phyloP scores from a whole-genome alignment of 2,888 invertebrate genomes.

The Brenthis hecate region DNA sequence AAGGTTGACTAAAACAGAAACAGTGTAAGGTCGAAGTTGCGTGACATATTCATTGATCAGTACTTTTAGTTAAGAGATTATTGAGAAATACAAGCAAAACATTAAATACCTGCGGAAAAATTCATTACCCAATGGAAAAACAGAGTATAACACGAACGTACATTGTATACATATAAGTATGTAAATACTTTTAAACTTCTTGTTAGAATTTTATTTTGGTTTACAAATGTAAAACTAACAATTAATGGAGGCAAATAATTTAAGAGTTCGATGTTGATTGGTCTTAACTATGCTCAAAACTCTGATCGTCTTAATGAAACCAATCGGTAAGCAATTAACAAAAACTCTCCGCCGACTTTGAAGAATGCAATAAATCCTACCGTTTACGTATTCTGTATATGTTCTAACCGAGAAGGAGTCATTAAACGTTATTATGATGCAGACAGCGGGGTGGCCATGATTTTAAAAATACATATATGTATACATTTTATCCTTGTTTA shows the following conservation, averaged over 20 bases:
- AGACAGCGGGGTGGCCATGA: conserved; percentile 40
- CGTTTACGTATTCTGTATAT: conserved; percentile 50
- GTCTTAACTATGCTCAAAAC: conserved; percentile 16
- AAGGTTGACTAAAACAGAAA: too few species aligned
- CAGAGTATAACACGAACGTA: too few species aligned
- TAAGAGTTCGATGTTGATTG: conserved; percentile 1
- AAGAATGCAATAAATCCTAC: conserved; percentile 46
- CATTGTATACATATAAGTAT: too few species aligned
- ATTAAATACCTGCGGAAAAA: too few species aligned
- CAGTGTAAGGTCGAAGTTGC: too few species aligned
- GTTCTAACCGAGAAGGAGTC: conserved; percentile 50
- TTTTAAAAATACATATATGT: background rate
- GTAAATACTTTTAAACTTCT: background rate
- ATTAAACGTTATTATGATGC: conserved; percentile 57
- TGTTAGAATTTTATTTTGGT: background rate
- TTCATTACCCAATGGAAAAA: too few species aligned
- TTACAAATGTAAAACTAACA: conserved; percentile 1
- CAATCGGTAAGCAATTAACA: conserved; percentile 40
- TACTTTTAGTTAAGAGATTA: too few species aligned
- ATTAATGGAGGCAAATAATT: conserved; percentile 3
- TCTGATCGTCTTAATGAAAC: conserved; percentile 29
- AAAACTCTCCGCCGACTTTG: conserved; percentile 29
- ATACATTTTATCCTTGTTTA: too few species aligned
- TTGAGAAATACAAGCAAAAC: too few species aligned
- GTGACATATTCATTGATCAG: too few species aligned